Conservation (phyloP, 2,113 vertebrate species). For the Nannospalax galili region DNA sequence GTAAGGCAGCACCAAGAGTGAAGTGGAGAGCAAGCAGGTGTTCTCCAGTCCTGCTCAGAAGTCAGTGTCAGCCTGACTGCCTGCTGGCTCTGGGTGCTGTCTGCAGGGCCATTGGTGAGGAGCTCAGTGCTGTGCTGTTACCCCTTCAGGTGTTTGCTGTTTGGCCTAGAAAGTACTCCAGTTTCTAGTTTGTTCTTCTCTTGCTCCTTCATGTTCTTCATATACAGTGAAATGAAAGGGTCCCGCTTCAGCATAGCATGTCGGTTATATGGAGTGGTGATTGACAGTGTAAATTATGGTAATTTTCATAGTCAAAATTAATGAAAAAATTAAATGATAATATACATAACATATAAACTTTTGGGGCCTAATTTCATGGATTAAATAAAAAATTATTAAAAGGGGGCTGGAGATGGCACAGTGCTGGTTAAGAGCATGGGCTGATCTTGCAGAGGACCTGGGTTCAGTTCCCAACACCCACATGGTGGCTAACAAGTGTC, state of each 20-base stretch:
- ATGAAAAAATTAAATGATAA: neutral
- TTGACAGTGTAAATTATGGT: neutral
- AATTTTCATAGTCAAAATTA: neutral
- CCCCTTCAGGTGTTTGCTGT: neutral
- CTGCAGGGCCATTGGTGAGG: too few species aligned
- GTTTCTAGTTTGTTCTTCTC: neutral
- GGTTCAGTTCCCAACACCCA: too few species aligned
- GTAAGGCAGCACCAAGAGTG: neutral
- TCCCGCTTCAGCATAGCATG: neutral
- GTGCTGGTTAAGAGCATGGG: too few species aligned
- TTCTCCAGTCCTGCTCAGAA: neutral
- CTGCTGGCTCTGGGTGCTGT: neutral
- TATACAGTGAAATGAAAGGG: neutral
- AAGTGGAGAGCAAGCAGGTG: neutral
- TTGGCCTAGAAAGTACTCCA: neutral
- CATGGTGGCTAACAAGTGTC: too few species aligned
- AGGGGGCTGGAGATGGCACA: neutral
- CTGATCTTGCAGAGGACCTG: too few species aligned
- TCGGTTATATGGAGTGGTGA: neutral
- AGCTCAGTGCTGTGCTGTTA: neutral
- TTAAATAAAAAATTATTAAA: slow-evolving; percentile 14
- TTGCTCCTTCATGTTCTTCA: neutral
- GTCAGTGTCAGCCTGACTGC: neutral
- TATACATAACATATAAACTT: neutral
- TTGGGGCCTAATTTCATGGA: neutral